Evolutionary conservation across 2,113 vertebrate genomes (phyloP), one percentile per base, ranked within the genome.

Genomic region (Cisticola juncidis): DNA sequence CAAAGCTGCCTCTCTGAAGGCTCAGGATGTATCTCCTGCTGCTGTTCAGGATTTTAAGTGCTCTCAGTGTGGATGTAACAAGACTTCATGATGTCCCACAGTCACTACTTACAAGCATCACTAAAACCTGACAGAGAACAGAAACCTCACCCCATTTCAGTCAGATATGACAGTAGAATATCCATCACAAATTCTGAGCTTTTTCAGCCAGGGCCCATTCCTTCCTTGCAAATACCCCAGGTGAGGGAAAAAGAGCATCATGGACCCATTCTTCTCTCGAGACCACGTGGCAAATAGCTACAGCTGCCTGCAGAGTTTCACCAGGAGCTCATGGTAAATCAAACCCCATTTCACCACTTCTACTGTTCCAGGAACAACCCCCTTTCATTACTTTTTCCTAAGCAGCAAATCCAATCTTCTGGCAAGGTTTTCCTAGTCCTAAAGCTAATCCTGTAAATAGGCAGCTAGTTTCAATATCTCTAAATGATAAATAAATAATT

Each of bases 241-340:
- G 9, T 14, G 33, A 54, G 19, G 44, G 24, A 29, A 73, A 85
- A 66, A 22, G 24, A 62, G 22, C 61, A 76, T 25, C n/a, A 79
- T 0, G 0, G 48, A 56, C 19, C 65, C 51, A 14, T 58, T 54
- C 29, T 74, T 70, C 48, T 23, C 56, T 15, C 23, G 7, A 82
- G 23, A 22, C 16, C 48, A 36, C 40, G 18, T 0, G 6, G 40
- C 33, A 54, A 78, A 86, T 13, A 64, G 73, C 78, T 81, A 36
- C 42, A 86, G n/a, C n/a, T 1, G 5, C 71, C 33, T 31, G 70
- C 17, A 40, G 29, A 76, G 48, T 31, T 81, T 51, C 54, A 61
- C 45, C 36, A 72, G 29, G 11, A 81, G 33, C 6, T 53, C 2
- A 5, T 20, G 22, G 22, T 4, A 69, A 72, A 78, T 25, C 50